These are phyloP conservation scores for Globodera ellingtonae DNA, from an alignment of 1,140 invertebrate species.

Conservation along the genomic window DNA sequence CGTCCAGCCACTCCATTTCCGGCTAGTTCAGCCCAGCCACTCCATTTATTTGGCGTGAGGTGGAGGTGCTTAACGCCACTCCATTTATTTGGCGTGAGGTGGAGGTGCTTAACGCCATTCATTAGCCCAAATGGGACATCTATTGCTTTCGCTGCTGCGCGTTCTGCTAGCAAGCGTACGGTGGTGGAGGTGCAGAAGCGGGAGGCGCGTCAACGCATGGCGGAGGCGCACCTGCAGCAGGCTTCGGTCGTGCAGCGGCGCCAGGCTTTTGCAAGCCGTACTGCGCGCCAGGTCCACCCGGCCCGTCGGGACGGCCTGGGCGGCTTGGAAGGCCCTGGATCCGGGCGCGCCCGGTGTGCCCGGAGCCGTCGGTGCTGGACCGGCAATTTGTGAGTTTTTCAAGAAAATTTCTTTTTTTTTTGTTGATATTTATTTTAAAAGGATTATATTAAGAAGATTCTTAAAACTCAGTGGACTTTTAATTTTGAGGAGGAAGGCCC, in stretches of 20 bases:
- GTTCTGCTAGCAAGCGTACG: slow-evolving; percentile 14
- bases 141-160: neutral
- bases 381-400: slow-evolving; percentile 32
- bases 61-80: slow-evolving; percentile 2
- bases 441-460: too few species aligned
- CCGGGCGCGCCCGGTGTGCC: slow-evolving; percentile 38
- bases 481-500: too few species aligned
- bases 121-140: too few species aligned
- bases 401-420: too few species aligned
- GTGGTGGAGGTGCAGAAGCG: slow-evolving; percentile 9
- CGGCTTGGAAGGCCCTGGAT: neutral
- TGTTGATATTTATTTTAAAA: too few species aligned
- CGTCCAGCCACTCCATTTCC: too few species aligned
- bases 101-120: too few species aligned
- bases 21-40: too few species aligned
- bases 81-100: slow-evolving; percentile 19
- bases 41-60: slow-evolving; percentile 33
- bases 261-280: slow-evolving; percentile 12
- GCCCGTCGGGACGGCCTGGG: too few species aligned
- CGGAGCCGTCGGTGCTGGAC: slow-evolving; percentile 27
- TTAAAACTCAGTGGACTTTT: too few species aligned
- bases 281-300: neutral
- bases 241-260: neutral
- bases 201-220: too few species aligned
- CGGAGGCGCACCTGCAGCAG: neutral